Percentiles rank a stretch among this genome's conserved stretches.
These are phyloP conservation scores for Serranus cabrilla DNA, from an alignment of 2,797 vertebrate species.

Conservation along the genomic window DNA sequence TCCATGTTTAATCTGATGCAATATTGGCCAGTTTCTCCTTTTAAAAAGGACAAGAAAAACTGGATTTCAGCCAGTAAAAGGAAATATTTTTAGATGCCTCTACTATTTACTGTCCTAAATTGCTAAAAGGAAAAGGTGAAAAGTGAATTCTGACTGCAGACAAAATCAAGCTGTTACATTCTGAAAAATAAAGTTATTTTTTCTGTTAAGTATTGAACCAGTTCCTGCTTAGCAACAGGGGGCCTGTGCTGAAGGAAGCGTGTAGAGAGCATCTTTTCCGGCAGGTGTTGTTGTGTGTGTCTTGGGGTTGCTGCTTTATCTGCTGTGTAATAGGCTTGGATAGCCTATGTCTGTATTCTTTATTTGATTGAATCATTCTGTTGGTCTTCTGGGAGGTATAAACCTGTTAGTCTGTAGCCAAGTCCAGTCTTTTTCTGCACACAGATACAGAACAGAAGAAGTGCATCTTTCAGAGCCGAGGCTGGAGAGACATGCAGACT, in stretches of 20 bases:
- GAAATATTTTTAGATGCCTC: neutral
- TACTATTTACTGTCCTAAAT: neutral
- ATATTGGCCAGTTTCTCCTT: neutral
- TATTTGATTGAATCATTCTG: conserved; percentile 58
- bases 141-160: conserved; percentile 15
- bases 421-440: conserved; percentile 39
- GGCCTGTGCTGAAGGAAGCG: conserved; percentile 13
- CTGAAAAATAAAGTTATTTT: conserved; percentile 18
- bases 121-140: conserved; percentile 12
- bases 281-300: conserved; percentile 58
- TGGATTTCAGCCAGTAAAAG: neutral
- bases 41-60: neutral
- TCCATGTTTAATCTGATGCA: neutral
- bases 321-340: conserved; percentile 63
- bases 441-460: conserved; percentile 17
- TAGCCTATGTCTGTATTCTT: conserved; percentile 42
- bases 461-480: conserved; percentile 29
- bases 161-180: conserved; percentile 33
- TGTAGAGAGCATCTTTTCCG: conserved; percentile 35
- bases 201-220: conserved; percentile 21
- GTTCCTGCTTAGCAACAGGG: conserved; percentile 45
- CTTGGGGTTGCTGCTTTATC: conserved; percentile 55
- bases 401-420: conserved; percentile 39
- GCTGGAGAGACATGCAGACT: conserved; percentile 18
- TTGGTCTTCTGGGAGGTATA: conserved; percentile 44